Conservation (phyloP, 2,888 invertebrate genomes). For the Agrochola litura region DNA sequence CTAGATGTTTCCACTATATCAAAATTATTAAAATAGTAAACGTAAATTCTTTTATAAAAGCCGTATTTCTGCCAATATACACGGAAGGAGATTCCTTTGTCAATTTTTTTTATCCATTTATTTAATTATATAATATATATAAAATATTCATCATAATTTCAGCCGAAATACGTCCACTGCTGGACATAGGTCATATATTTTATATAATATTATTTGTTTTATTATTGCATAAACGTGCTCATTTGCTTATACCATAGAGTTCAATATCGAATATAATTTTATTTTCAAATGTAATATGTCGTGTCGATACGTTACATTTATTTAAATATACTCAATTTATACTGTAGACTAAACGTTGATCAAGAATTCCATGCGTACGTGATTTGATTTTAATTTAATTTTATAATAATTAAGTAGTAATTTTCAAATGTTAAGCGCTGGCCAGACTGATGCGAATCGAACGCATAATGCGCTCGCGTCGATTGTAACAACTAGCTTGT, state of each 20-base stretch:
- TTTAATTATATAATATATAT: no score
- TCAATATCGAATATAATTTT: neutral
- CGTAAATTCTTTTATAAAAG: neutral
- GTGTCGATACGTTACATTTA: neutral
- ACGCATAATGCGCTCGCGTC: neutral
- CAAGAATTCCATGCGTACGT: constrained; percentile 32
- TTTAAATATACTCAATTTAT: constrained; percentile 13
- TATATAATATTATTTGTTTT: neutral
- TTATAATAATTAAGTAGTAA: constrained; percentile 12
- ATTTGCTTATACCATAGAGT: neutral
- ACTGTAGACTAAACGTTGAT: neutral
- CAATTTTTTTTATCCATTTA: neutral
- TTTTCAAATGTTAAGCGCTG: constrained; percentile 12
- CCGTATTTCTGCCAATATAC: neutral
- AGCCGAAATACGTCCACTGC: neutral
- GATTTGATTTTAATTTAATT: neutral
- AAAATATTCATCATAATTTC: neutral
- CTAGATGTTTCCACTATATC: neutral
- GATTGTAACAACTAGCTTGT: neutral
- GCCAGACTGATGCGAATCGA: neutral
- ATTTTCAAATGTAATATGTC: neutral
- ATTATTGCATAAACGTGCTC: neutral
- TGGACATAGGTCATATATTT: neutral
- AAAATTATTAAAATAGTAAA: neutral
- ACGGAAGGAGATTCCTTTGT: neutral